Conservation (phyloP, 2,113 vertebrate species). For the Bothrops jararaca region DNA sequence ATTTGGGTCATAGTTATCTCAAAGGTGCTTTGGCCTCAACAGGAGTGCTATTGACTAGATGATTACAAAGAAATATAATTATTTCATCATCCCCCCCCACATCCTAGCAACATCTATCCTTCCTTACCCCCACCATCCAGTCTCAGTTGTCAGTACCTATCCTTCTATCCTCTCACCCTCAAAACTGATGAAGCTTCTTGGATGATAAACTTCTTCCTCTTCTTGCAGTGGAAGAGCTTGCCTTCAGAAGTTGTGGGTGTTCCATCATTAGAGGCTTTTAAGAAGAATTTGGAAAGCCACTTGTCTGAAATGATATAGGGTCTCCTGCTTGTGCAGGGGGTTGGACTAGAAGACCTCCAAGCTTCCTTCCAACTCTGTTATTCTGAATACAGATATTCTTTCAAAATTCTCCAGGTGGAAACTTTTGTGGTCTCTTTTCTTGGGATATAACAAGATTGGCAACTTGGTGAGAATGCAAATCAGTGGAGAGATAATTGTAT, state of each 20-base stretch:
- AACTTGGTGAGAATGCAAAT: not conserved
- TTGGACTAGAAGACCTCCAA: not conserved
- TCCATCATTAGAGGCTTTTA: not conserved
- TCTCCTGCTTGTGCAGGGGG: not conserved
- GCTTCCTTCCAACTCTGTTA: not conserved
- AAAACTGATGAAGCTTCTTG: not conserved
- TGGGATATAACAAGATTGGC: not conserved
- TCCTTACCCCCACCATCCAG: too few relatives aligned
- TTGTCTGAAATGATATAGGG: not conserved
- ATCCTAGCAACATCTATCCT: not conserved
- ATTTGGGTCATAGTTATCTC: not conserved
- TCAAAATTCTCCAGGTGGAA: not conserved
- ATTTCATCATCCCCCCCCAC: not conserved
- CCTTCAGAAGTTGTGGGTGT: not conserved
- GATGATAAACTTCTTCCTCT: not conserved
- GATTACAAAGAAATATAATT: not conserved
- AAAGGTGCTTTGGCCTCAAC: not conserved
- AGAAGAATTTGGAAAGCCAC: not conserved
- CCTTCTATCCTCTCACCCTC: not conserved
- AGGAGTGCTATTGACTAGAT: not conserved
- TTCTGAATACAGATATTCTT: not conserved
- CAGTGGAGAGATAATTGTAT: not conserved
- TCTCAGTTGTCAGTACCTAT: not conserved
- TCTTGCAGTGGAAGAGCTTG: not conserved
- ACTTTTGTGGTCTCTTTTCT: not conserved